These are phyloP conservation scores for Leptinotarsa lineolata DNA, from an alignment of 1,140 invertebrate species.

Conservation along the genomic window DNA sequence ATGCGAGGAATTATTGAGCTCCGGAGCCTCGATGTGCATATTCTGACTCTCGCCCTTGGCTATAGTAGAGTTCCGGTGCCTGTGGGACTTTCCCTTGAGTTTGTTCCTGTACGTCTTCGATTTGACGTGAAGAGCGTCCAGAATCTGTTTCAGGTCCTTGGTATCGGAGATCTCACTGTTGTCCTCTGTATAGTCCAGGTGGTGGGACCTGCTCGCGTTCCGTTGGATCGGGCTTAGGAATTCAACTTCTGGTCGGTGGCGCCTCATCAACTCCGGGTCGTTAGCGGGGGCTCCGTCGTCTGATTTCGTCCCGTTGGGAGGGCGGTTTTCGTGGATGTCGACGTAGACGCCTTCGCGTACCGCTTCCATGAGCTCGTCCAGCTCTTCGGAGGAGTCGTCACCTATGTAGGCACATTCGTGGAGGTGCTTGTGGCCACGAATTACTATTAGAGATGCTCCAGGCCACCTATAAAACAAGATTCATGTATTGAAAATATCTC, in stretches of 20 bases:
- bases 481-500: too few relatives aligned
- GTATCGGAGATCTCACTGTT: constrained; percentile 56
- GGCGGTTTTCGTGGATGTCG: neutral
- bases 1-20: constrained; percentile 54
- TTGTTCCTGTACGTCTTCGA: constrained; percentile 30
- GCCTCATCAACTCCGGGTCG: constrained; percentile 58
- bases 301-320: constrained; percentile 33
- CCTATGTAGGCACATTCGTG: constrained; percentile 81
- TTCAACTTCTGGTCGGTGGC: constrained; percentile 55
- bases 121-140: constrained; percentile 44
- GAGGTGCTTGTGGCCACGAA: constrained; percentile 75
- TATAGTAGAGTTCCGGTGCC: constrained; percentile 50
- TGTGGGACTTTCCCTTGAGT: constrained; percentile 32
- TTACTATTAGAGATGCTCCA: constrained; percentile 74
- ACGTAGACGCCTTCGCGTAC: constrained; percentile 48
- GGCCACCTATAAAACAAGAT: constrained; percentile 64
- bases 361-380: constrained; percentile 66
- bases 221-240: constrained; percentile 52
- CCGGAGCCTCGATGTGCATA: constrained; percentile 43
- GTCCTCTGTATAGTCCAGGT: constrained; percentile 40
- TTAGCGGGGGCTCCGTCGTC: constrained; percentile 52
- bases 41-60: constrained; percentile 46
- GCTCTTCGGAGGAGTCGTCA: constrained; percentile 74
- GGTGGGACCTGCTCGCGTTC: constrained; percentile 38
- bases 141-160: constrained; percentile 55